Evolutionary conservation across 2,888 invertebrate species (phyloP).

Genomic region (Tiphia femorata): DNA sequence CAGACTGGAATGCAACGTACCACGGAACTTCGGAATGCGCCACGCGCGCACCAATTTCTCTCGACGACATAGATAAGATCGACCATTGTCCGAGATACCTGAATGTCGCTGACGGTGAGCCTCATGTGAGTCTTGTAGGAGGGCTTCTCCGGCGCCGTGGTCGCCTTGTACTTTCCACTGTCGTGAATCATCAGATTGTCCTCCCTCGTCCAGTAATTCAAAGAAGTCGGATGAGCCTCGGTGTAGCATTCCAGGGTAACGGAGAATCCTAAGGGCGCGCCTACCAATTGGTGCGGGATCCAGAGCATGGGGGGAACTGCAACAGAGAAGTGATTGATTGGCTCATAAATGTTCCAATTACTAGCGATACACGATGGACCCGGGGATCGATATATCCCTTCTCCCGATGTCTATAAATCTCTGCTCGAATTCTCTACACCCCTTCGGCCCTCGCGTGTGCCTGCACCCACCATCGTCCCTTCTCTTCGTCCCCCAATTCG

Average conservation of each 20-base stretch:
- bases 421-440: neutral
- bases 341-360: slow-evolving; percentile 61
- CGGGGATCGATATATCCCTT: too few species aligned
- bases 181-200: slow-evolving; percentile 92
- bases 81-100: slow-evolving; percentile 44
- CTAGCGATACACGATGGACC: slow-evolving; percentile 49
- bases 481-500: neutral
- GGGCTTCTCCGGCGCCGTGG: slow-evolving; percentile 77
- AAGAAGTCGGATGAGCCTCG: slow-evolving; percentile 90
- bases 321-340: slow-evolving; percentile 64
- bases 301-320: slow-evolving; percentile 92
- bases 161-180: slow-evolving; percentile 79
- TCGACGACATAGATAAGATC: neutral
- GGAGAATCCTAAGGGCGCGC: slow-evolving; percentile 85
- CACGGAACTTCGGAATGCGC: too few species aligned
- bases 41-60: too few species aligned
- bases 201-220: slow-evolving; percentile 92
- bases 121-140: slow-evolving; percentile 91
- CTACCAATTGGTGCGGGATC: slow-evolving; percentile 92
- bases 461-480: neutral
- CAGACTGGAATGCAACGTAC: too few species aligned
- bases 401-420: slow-evolving; percentile 4
- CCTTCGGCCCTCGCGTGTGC: neutral
- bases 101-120: slow-evolving; percentile 82
- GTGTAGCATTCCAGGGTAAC: slow-evolving; percentile 90